phyloP scores from a whole-genome alignment of 1,140 invertebrate species.

The Drosophila serrata region DNA sequence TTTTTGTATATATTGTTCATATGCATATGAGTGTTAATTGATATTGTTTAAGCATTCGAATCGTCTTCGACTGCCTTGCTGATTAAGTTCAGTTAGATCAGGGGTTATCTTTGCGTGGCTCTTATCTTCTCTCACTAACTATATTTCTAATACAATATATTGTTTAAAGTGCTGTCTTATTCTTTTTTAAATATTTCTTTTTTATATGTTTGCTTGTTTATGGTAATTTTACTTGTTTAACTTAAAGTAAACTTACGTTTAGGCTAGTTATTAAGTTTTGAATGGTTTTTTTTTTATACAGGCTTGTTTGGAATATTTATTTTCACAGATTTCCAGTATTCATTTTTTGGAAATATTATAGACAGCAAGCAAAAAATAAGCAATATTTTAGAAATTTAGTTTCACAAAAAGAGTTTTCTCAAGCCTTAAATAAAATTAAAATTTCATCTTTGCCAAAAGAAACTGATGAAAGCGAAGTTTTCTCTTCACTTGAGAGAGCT shows the following conservation, averaged over 20 bases:
- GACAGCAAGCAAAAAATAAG: not conserved
- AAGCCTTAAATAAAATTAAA: not conserved
- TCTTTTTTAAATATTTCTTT: conserved; percentile 7
- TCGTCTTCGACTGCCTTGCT: conserved; percentile 23
- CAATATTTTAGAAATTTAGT: conserved; percentile 3
- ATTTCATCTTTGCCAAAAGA: too few species aligned
- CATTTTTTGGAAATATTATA: not conserved
- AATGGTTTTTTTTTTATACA: conserved; percentile 16
- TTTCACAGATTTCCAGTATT: conserved; percentile 8
- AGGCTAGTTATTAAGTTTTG: conserved; percentile 19
- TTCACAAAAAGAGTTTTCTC: not conserved
- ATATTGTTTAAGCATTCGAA: conserved; percentile 51
- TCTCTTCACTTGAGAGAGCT: too few species aligned
- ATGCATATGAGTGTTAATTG: conserved; percentile 50
- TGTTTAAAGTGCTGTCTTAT: conserved; percentile 30
- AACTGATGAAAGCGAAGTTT: not conserved
- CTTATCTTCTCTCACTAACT: conserved; percentile 26
- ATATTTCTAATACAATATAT: conserved; percentile 24
- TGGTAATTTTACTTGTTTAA: conserved; percentile 29
- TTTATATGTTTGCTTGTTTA: conserved; percentile 7
- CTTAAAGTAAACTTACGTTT: conserved; percentile 21
- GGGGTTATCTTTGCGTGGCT: conserved; percentile 28
- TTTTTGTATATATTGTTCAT: conserved; percentile 43
- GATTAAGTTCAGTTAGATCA: conserved; percentile 29
- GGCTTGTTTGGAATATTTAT: conserved; percentile 4